These are phyloP conservation scores for Ceriagrion tenellum DNA, from an alignment of 2,888 invertebrate species.

Conservation along the genomic window DNA sequence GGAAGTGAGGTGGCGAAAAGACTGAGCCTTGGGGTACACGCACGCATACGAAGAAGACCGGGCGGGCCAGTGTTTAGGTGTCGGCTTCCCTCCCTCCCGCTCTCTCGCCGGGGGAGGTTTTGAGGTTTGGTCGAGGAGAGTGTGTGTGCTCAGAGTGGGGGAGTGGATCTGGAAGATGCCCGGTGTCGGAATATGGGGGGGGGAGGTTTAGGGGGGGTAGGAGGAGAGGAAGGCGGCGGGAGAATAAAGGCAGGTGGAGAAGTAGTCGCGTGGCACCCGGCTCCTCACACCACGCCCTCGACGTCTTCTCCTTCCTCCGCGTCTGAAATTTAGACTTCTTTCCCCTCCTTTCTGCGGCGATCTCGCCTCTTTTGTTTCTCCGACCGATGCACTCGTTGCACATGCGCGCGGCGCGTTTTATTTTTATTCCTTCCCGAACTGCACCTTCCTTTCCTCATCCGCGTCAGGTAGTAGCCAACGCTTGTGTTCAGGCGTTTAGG, in stretches of 20 bases:
- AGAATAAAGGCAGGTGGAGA: conserved; percentile 51
- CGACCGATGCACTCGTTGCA: not conserved
- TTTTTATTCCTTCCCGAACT: not conserved
- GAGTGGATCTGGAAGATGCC: not conserved
- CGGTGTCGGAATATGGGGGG: not conserved
- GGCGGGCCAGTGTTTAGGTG: not conserved
- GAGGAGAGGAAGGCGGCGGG: conserved; percentile 16
- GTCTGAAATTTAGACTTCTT: not conserved
- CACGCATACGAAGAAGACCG: not conserved
- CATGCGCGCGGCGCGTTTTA: not conserved
- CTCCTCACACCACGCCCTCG: not conserved
- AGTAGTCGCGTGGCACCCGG: conserved; percentile 61
- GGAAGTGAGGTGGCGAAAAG: conserved; percentile 33
- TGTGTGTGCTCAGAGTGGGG: not conserved
- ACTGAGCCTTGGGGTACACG: conserved; percentile 5
- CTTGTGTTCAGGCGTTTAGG: no score
- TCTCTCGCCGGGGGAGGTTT: not conserved
- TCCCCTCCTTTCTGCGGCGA: not conserved
- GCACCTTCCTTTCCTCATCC: not conserved
- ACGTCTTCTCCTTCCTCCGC: not conserved
- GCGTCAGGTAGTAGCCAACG: not conserved
- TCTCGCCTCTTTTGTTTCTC: not conserved
- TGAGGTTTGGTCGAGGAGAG: not conserved
- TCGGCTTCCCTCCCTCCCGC: not conserved
- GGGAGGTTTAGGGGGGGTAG: not conserved